phyloP scores from a whole-genome alignment of 1,140 invertebrate species.

The Globodera rostochiensis region DNA sequence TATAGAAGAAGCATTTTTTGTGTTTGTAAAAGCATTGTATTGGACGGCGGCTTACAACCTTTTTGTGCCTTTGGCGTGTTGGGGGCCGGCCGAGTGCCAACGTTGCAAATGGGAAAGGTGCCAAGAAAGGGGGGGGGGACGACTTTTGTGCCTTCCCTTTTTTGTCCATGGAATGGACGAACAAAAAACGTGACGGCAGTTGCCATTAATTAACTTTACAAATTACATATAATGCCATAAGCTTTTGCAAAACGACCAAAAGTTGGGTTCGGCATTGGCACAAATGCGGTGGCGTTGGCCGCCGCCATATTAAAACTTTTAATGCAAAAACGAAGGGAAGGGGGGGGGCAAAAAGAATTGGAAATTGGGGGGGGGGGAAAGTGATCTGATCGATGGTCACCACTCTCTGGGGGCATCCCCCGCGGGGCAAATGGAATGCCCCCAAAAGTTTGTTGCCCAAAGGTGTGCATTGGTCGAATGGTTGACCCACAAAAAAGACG shows the following conservation, averaged over 20 bases:
- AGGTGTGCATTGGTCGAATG: background rate
- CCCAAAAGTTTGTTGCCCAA: no score
- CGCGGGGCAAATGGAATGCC: no score
- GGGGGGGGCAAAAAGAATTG: no score
- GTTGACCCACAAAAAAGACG: background rate
- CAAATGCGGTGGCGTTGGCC: no score
- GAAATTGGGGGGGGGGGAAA: background rate
- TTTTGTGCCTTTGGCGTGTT: background rate
- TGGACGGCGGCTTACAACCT: background rate
- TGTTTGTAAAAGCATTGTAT: background rate
- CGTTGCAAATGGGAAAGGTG: background rate
- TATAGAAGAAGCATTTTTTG: no score
- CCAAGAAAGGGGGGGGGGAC: background rate
- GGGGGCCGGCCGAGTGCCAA: background rate
- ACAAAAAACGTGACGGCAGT: background rate
- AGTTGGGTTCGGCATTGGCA: background rate
- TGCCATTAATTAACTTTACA: no score
- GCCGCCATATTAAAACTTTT: no score
- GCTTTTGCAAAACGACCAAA: background rate
- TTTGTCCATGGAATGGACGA: background rate
- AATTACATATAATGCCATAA: no score
- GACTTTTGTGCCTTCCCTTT: background rate
- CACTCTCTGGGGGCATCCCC: rapidly evolving
- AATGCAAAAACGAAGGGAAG: no score
- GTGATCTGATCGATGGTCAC: no score